These are phyloP conservation scores for Gephyroberyx darwinii DNA, from an alignment of 2,797 vertebrate species.

Conservation along the genomic window DNA sequence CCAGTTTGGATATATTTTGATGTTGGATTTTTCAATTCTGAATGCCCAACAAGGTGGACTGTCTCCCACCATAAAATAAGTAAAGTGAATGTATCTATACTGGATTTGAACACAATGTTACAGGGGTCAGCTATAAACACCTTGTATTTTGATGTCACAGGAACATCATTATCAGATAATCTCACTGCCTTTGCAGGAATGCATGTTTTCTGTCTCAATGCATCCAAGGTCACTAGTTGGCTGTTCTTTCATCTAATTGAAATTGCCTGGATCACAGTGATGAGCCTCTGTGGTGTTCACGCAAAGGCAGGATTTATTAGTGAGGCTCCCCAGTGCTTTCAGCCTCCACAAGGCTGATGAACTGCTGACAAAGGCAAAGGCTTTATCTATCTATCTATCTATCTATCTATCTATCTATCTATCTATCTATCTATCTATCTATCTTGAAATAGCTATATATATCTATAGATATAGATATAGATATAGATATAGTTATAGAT, in stretches of 20 bases:
- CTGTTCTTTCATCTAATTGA: slow-evolving; percentile 79
- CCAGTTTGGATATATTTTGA: not conserved
- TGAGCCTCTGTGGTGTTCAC: slow-evolving; percentile 64
- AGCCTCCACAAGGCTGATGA: slow-evolving; percentile 51
- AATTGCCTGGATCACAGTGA: slow-evolving; percentile 73
- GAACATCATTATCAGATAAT: slow-evolving; percentile 71
- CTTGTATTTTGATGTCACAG: slow-evolving; percentile 61
- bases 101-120: slow-evolving; percentile 48
- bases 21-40: not conserved
- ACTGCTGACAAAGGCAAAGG: slow-evolving; percentile 48
- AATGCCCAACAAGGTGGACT: not conserved
- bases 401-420: slow-evolving; percentile 18
- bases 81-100: slow-evolving; percentile 39
- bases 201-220: slow-evolving; percentile 62
- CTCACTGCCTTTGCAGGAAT: slow-evolving; percentile 63
- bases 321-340: slow-evolving; percentile 55
- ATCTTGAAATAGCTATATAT: not conserved
- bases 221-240: slow-evolving; percentile 73
- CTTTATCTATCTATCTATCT: slow-evolving; percentile 18
- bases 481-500: too few species aligned
- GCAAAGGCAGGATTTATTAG: slow-evolving; percentile 70
- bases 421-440: slow-evolving; percentile 23
- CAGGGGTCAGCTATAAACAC: slow-evolving; percentile 63
- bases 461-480: too few species aligned
- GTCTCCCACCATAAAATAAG: not conserved